Conservation (phyloP, 1,140 invertebrate genomes). For the Drosophila rhopaloa region DNA sequence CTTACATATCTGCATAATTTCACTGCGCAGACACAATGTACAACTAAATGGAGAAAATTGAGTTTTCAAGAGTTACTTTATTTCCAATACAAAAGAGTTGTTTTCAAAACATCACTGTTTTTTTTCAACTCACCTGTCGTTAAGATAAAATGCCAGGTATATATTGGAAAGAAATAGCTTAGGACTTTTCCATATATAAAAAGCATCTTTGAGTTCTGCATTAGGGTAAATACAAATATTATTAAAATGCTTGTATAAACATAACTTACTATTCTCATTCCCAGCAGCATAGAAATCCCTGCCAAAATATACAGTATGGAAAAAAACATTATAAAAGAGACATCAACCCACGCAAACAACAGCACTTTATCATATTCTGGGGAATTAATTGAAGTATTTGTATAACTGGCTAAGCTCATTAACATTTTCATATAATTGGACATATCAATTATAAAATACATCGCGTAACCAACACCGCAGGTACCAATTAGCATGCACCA, state of each 20-base stretch:
- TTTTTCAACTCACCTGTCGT: background rate
- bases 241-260: background rate
- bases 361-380: background rate
- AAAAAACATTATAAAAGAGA: background rate
- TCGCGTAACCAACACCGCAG: background rate
- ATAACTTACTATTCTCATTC: background rate
- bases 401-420: background rate
- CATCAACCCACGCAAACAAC: background rate
- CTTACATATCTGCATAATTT: background rate
- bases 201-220: background rate
- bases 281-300: background rate
- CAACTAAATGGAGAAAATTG: background rate
- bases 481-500: background rate
- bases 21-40: background rate
- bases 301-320: background rate
- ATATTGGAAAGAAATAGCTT: background rate
- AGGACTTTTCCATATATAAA: background rate
- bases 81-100: too few relatives aligned
- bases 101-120: too few relatives aligned
- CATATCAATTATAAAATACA: conserved; percentile 1
- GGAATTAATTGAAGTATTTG: too few relatives aligned
- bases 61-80: too few relatives aligned
- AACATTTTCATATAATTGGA: background rate
- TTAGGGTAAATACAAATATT: too few relatives aligned
- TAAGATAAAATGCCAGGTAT: background rate